phyloP scores from a whole-genome alignment of 2,888 invertebrate species.

The Drosophila peninsularis region DNA sequence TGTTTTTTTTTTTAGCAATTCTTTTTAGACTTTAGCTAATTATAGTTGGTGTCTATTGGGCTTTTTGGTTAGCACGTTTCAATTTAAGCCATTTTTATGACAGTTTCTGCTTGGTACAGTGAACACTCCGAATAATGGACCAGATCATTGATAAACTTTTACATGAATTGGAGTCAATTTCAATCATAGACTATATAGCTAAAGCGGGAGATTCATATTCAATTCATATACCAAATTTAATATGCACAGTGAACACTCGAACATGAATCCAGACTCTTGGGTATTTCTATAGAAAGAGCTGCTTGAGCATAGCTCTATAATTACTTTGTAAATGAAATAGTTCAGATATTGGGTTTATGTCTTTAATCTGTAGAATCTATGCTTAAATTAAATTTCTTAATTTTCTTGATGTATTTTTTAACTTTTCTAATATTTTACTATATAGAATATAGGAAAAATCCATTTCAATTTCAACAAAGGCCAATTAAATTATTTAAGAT shows the following conservation, averaged over 20 bases:
- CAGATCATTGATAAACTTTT: background rate
- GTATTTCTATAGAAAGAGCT: too few relatives aligned
- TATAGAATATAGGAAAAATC: background rate
- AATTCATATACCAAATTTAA: too few relatives aligned
- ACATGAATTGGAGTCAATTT: background rate
- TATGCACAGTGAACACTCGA: background rate
- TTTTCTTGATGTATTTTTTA: background rate
- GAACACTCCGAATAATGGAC: background rate
- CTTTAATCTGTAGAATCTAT: background rate
- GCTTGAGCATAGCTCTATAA: too few relatives aligned
- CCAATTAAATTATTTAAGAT: slow-evolving; percentile 37
- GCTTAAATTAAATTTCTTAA: background rate
- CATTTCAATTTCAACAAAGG: background rate
- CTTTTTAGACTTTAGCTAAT: slow-evolving; percentile 35
- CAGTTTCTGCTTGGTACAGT: slow-evolving; percentile 7
- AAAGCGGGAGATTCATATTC: too few relatives aligned
- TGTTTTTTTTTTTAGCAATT: slow-evolving; percentile 53
- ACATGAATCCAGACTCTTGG: background rate
- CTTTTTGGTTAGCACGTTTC: slow-evolving; percentile 67
- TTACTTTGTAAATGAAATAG: too few relatives aligned
- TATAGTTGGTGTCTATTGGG: slow-evolving; percentile 63
- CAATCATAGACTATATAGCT: too few relatives aligned
- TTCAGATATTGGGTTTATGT: background rate
- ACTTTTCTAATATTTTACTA: background rate
- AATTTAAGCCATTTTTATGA: slow-evolving; percentile 51